A percentile compares a stretch with the other conserved stretches of the same genome.
Conservation (phyloP, 2,888 invertebrate genomes). For the Acronicta aceris region DNA sequence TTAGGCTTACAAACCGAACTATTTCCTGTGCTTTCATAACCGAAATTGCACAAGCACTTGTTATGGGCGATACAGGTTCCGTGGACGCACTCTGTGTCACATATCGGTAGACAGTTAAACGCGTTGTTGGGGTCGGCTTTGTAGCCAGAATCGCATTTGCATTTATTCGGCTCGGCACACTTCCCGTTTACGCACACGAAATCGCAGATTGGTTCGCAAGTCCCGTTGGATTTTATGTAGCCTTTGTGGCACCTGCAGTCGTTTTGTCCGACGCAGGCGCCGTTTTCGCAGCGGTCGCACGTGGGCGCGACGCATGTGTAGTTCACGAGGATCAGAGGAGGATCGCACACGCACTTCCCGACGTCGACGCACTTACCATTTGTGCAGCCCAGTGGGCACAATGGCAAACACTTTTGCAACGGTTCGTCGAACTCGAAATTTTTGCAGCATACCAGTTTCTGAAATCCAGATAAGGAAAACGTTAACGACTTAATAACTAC, state of each 20-base stretch:
- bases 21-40: slow-evolving; percentile 20
- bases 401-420: slow-evolving; percentile 18
- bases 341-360: slow-evolving; percentile 14
- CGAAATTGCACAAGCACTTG: slow-evolving; percentile 15
- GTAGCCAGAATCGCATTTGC: slow-evolving; percentile 22
- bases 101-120: slow-evolving; percentile 19
- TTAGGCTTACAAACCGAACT: slow-evolving; percentile 26
- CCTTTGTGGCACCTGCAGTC: slow-evolving; percentile 77
- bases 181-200: slow-evolving; percentile 21
- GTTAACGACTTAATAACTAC: neutral
- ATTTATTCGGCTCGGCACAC: slow-evolving; percentile 18
- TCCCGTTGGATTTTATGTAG: slow-evolving; percentile 59
- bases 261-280: slow-evolving; percentile 73
- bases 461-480: slow-evolving; percentile 15
- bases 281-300: slow-evolving; percentile 42
- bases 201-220: slow-evolving; percentile 33
- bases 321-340: slow-evolving; percentile 26
- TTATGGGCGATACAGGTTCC: slow-evolving; percentile 6
- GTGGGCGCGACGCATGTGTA: slow-evolving; percentile 16
- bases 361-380: slow-evolving; percentile 23
- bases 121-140: slow-evolving; percentile 14
- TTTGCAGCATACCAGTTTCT: slow-evolving; percentile 22
- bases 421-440: slow-evolving; percentile 9
- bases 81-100: slow-evolving; percentile 3
- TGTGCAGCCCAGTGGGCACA: slow-evolving; percentile 19